Conservation (phyloP, 2,888 invertebrate genomes). For the Mactromeris polynyma region DNA sequence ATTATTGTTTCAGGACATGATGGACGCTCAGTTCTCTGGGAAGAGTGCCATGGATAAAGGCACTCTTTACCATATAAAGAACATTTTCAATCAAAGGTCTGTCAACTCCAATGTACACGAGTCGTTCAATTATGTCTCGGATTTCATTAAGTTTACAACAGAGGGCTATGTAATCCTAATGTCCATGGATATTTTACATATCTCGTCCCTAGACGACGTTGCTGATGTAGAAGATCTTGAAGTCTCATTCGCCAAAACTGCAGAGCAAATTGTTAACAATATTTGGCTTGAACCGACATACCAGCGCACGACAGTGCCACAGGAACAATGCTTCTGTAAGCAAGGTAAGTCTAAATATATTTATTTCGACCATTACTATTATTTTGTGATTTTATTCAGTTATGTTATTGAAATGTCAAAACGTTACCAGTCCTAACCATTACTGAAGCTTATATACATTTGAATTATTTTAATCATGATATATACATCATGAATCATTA, state of each 20-base stretch:
- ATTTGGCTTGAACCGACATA: slow-evolving; percentile 31
- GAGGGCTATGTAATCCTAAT: slow-evolving; percentile 42
- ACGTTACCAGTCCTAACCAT: neutral
- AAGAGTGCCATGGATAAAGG: slow-evolving; percentile 60
- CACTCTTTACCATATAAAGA: slow-evolving; percentile 58
- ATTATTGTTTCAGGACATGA: slow-evolving; percentile 51
- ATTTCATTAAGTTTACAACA: slow-evolving; percentile 49
- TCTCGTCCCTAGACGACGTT: neutral
- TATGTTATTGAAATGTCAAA: neutral
- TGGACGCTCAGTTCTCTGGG: slow-evolving; percentile 51
- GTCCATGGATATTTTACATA: slow-evolving; percentile 36
- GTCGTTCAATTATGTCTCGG: slow-evolving; percentile 51
- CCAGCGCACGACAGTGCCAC: neutral
- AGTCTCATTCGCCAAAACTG: neutral
- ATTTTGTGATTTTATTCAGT: neutral
- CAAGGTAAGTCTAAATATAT: slow-evolving; percentile 31
- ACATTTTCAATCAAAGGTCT: slow-evolving; percentile 44
- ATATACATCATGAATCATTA: neutral
- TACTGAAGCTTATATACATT: neutral
- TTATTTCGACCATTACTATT: neutral
- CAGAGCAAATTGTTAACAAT: slow-evolving; percentile 30
- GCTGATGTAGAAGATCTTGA: neutral
- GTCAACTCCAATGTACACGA: slow-evolving; percentile 56
- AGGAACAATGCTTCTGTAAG: slow-evolving; percentile 46
- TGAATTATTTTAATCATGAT: neutral